Evolutionary conservation across 2,888 invertebrate species (phyloP).

Genomic region (Barypeithes pellucidus): DNA sequence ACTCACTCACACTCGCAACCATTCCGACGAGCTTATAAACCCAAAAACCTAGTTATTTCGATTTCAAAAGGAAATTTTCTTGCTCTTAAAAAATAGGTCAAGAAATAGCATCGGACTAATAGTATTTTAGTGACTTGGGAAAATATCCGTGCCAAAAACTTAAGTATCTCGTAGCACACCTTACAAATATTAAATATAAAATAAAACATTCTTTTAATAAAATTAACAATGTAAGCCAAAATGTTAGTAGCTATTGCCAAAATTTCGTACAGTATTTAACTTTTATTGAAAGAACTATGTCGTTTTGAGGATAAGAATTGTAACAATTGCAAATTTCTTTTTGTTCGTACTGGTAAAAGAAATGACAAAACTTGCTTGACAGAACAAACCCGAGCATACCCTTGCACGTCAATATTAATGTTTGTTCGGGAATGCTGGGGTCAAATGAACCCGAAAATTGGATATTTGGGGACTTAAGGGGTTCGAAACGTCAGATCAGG

Average conservation of each 20-base stretch:
- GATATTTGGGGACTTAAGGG: too few species aligned
- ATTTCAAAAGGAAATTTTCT: slow-evolving; percentile 12
- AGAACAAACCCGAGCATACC: too few species aligned
- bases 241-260: slow-evolving; percentile 17
- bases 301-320: too few species aligned
- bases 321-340: too few species aligned
- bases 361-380: too few species aligned
- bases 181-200: slow-evolving; percentile 32
- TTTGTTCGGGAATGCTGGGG: too few species aligned
- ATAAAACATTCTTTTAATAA: slow-evolving; percentile 44
- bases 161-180: slow-evolving; percentile 39
- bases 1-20: not conserved
- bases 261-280: too few species aligned
- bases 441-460: too few species aligned
- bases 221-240: slow-evolving; percentile 37
- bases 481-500: too few species aligned
- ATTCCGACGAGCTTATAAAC: slow-evolving; percentile 10
- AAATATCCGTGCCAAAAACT: slow-evolving; percentile 45
- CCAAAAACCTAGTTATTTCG: slow-evolving; percentile 35
- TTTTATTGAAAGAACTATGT: too few species aligned
- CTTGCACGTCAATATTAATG: too few species aligned
- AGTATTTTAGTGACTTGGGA: slow-evolving; percentile 44
- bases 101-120: slow-evolving; percentile 33
- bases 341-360: too few species aligned
- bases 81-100: slow-evolving; percentile 45